Evolutionary conservation across 2,888 invertebrate genomes (phyloP), one percentile per base, ranked within the genome.

Genomic region (Agrotis exclamationis): DNA sequence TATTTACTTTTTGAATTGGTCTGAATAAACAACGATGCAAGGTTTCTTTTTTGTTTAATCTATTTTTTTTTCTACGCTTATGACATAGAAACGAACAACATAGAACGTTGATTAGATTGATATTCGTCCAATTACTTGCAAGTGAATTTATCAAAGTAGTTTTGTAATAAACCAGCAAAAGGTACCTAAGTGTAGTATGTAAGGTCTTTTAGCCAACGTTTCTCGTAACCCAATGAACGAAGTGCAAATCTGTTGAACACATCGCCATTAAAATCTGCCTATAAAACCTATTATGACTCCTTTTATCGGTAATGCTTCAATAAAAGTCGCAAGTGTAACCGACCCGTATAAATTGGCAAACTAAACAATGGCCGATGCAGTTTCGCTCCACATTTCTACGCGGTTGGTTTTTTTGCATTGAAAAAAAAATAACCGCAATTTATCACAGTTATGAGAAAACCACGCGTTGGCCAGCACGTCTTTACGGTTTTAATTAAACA

Each of bases 261-360:
- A 94, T 94, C 91, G 93, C 92, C 90, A 95, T 95, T 95, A 94
- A 93, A 93, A 93, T 93, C 91, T 93, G 86, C 89, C 93, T 93
- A 94, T 95, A 95, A 96, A 95, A 93, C 90, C 93, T 89, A 95
- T 96, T 95, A 95, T 93, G 92, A 87, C 92, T 91, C 91, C 91
- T 94, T 95, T 96, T 96, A 96, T 96, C 95, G 94, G 93, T 95
- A 96, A 96, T 95, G 95, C 94, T 92, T 95, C 94, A 95, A 95
- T 96, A 95, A 96, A 95, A 95, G 93, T 92, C 95, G 87, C 93
- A 93, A 95, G 91, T 96, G 96, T 96, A 96, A 96, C 96, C 95
- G 93, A 96, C 93, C 93, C 95, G 95, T 96, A 96, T 96, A 96
- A 96, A 96, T 96, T 96, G 96, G 95, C 93, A 93, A 96, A 95